Evolutionary conservation across 23 tunicate genomes (phyloP).

Genomic region (Phallusia fumigata): DNA sequence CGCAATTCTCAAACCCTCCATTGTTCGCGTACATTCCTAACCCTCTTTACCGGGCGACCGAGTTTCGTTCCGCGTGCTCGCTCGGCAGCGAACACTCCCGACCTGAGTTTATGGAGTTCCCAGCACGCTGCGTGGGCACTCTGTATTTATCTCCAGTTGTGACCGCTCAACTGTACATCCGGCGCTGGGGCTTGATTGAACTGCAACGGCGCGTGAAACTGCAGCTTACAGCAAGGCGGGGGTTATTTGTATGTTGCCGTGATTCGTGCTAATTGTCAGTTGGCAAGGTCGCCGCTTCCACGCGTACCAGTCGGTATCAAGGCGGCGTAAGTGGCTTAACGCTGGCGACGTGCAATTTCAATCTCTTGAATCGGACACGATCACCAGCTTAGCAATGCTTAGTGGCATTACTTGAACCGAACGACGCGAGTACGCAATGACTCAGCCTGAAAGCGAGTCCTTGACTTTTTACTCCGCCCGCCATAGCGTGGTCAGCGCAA

Average conservation of each 20-base stretch:
- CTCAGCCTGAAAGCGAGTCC: neutral
- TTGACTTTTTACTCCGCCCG: neutral
- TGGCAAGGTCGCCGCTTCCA: neutral
- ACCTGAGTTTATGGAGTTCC: too few relatives aligned
- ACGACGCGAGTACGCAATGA: neutral
- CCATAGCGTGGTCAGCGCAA: neutral
- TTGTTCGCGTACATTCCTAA: constrained; percentile 1
- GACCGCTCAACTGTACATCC: neutral
- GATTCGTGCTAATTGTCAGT: neutral
- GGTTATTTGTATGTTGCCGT: too few relatives aligned
- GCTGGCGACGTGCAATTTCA: neutral
- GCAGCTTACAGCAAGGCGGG: too few relatives aligned
- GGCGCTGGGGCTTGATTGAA: neutral
- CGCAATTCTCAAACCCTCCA: neutral
- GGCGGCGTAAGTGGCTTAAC: neutral
- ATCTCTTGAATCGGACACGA: neutral
- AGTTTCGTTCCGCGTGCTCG: too few relatives aligned
- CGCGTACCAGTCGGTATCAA: neutral
- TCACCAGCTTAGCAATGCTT: neutral
- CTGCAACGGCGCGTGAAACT: neutral
- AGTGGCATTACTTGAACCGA: neutral
- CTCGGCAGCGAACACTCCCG: neutral
- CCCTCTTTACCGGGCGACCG: neutral
- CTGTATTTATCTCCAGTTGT: neutral
- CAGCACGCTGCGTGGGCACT: neutral